These are phyloP conservation scores for Cremastinae sp. DNA, from an alignment of 2,888 invertebrate species.

Conservation along the genomic window DNA sequence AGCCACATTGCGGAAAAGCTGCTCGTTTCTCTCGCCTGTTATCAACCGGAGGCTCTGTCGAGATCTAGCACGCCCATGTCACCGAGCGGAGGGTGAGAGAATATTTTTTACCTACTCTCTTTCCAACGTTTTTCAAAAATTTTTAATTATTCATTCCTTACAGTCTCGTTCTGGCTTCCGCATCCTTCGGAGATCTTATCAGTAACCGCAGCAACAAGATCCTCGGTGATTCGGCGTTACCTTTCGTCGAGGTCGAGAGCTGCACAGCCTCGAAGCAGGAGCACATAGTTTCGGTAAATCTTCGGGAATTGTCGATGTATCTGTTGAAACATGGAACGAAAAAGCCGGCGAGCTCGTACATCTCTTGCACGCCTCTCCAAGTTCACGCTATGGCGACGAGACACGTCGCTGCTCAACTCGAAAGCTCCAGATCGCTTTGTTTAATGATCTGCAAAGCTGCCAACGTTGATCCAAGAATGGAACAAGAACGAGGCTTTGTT, in stretches of 20 bases:
- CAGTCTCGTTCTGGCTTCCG: constrained; percentile 72
- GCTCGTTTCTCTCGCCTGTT: constrained; percentile 90
- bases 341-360: constrained; percentile 68
- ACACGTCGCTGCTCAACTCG: constrained; percentile 91
- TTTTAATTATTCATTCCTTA: background rate
- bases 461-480: constrained; percentile 85
- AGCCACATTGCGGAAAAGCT: constrained; percentile 89
- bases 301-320: constrained; percentile 92
- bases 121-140: background rate
- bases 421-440: constrained; percentile 89
- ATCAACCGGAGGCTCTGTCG: constrained; percentile 93
- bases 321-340: constrained; percentile 85
- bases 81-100: constrained; percentile 83
- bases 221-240: constrained; percentile 81
- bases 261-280: constrained; percentile 95
- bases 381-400: constrained; percentile 92
- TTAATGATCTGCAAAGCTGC: constrained; percentile 87
- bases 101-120: background rate
- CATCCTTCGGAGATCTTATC: constrained; percentile 75
- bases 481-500: constrained; percentile 89
- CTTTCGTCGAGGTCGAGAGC: constrained; percentile 91
- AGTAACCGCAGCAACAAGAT: constrained; percentile 74
- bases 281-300: constrained; percentile 92
- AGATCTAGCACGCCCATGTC: constrained; percentile 93
- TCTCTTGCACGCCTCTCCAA: constrained; percentile 84